Percentiles rank a stretch among this genome's conserved stretches.
Evolutionary conservation across 2,888 invertebrate species (phyloP).

Genomic region (Ferdinandea cuprea): DNA sequence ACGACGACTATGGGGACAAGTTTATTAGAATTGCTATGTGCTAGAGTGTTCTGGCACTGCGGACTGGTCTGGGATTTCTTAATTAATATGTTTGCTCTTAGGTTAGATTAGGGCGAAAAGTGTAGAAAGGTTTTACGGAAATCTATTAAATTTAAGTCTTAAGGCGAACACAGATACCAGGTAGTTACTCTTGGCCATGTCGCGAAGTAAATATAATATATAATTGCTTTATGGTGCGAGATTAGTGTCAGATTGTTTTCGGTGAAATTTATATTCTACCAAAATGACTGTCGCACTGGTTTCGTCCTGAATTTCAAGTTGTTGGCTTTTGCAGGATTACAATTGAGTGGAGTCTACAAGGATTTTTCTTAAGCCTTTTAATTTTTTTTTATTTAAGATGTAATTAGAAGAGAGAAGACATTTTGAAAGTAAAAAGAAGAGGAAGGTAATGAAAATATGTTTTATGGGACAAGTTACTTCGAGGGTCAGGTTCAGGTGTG

Average conservation of each 20-base stretch:
- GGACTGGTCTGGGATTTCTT: slow-evolving; percentile 45
- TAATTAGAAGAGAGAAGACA: too few relatives aligned
- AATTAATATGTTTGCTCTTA: slow-evolving; percentile 57
- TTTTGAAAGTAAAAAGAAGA: too few relatives aligned
- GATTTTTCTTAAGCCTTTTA: too few relatives aligned
- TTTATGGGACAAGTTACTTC: too few relatives aligned
- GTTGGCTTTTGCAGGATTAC: too few relatives aligned
- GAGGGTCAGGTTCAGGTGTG: too few relatives aligned
- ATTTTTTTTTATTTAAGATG: too few relatives aligned
- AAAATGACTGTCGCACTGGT: too few relatives aligned
- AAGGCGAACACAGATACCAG: not conserved
- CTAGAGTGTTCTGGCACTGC: not conserved
- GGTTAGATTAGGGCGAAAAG: slow-evolving; percentile 3
- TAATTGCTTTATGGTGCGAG: not conserved
- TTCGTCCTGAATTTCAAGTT: too few relatives aligned
- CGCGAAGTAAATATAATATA: slow-evolving; percentile 1
- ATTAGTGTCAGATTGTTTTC: not conserved
- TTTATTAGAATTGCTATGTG: slow-evolving; percentile 67
- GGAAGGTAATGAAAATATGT: too few relatives aligned
- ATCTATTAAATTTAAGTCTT: slow-evolving; percentile 12
- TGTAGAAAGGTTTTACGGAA: not conserved
- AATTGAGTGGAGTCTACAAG: too few relatives aligned
- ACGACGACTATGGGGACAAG: slow-evolving; percentile 35
- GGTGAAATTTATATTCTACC: too few relatives aligned
- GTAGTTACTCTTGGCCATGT: not conserved